These are phyloP conservation scores for Rhamnusium bicolor DNA, from an alignment of 2,888 invertebrate genomes.

Conservation along the genomic window DNA sequence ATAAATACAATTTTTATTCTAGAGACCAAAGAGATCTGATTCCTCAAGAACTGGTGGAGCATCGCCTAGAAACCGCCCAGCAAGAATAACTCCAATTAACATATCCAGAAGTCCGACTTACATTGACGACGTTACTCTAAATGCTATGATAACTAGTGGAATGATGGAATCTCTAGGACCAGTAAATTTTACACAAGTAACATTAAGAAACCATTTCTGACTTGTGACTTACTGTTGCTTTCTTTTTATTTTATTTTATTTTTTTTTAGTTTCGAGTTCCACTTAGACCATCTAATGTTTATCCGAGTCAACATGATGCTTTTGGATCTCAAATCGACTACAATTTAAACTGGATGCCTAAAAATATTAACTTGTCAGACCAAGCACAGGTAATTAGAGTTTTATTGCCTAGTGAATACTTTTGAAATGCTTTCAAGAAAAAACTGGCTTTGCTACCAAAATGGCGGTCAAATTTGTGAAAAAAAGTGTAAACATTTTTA, in stretches of 20 bases:
- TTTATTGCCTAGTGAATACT: neutral
- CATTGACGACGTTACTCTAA: slow-evolving; percentile 55
- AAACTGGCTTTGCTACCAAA: too few relatives aligned
- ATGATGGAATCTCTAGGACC: slow-evolving; percentile 54
- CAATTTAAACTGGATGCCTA: slow-evolving; percentile 55
- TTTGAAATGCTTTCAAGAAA: too few relatives aligned
- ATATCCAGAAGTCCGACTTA: slow-evolving; percentile 49
- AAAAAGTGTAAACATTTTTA: too few relatives aligned
- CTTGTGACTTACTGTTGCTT: neutral
- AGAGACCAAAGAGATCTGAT: slow-evolving; percentile 48
- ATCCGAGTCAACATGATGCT: slow-evolving; percentile 47
- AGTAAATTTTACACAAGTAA: slow-evolving; percentile 53
- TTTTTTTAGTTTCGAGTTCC: slow-evolving; percentile 47
- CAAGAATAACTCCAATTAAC: slow-evolving; percentile 43
- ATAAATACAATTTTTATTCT: neutral
- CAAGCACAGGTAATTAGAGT: slow-evolving; percentile 15
- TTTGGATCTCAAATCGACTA: slow-evolving; percentile 53
- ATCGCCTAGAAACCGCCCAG: slow-evolving; percentile 41
- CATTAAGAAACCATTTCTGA: neutral
- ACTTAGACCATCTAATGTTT: slow-evolving; percentile 41
- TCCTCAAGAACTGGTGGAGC: slow-evolving; percentile 38
- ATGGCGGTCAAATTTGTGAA: too few relatives aligned
- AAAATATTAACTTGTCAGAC: slow-evolving; percentile 51
- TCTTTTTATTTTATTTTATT: neutral
- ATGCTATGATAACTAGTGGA: slow-evolving; percentile 53